These are phyloP conservation scores for human (Homo sapiens) DNA, from an alignment of 2,113 vertebrate genomes.

Conservation along the genomic window GRCh38 chr12:115404001-115404500, in stretches of 20 bases:
- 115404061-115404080: neutral
- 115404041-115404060: too few species aligned
- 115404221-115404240: neutral
- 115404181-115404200: too few species aligned
- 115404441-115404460: neutral
- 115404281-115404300: neutral
- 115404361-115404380: neutral
- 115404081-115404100: neutral
- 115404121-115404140: neutral
- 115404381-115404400: neutral
- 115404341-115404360: neutral
- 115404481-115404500: neutral
- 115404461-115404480: neutral
- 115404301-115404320: neutral
- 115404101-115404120: too few species aligned
- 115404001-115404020: neutral
- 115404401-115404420: neutral
- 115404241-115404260: too few species aligned
- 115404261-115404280: too few species aligned
- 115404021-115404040: neutral
- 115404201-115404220: too few species aligned
- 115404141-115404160: neutral
- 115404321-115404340: neutral
- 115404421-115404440: neutral
- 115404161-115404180: neutral